Percentiles rank a stretch among this genome's conserved stretches.
These are phyloP conservation scores for Embiotoca jacksoni DNA, from an alignment of 2,113 vertebrate species.

Conservation along the genomic window DNA sequence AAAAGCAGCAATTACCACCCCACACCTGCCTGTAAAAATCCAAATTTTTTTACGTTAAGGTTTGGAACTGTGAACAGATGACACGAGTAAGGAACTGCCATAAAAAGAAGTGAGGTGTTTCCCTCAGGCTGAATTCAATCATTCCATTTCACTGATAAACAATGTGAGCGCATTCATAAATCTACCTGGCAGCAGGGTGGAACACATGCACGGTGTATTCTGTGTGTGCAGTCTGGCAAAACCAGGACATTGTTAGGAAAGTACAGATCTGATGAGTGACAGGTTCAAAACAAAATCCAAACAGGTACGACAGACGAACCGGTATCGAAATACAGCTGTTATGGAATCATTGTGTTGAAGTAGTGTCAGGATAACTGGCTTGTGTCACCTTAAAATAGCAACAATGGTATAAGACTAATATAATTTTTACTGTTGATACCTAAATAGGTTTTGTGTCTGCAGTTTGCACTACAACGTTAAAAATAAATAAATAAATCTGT, in stretches of 20 bases:
- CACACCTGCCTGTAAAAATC: slow-evolving; percentile 43
- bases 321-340: background rate
- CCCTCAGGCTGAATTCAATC: slow-evolving; percentile 54
- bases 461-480: background rate
- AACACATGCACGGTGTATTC: slow-evolving; percentile 20
- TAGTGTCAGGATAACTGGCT: background rate
- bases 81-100: slow-evolving; percentile 25
- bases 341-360: background rate
- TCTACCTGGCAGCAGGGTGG: slow-evolving; percentile 56
- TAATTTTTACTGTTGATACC: background rate
- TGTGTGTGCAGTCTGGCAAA: slow-evolving; percentile 49
- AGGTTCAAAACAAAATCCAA: slow-evolving; percentile 33
- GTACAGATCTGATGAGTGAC: slow-evolving; percentile 32
- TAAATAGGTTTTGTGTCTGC: background rate
- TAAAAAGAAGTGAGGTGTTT: slow-evolving; percentile 48
- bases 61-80: slow-evolving; percentile 31
- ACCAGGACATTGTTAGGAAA: slow-evolving; percentile 35
- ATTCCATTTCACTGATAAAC: slow-evolving; percentile 56
- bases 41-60: slow-evolving; percentile 10
- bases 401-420: background rate
- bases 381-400: background rate
- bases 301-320: background rate
- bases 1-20: slow-evolving; percentile 35
- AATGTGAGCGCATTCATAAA: slow-evolving; percentile 46
- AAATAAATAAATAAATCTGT: background rate